phyloP scores from a whole-genome alignment of 2,888 invertebrate genomes.

The Bursaphelenchus okinawaensis region DNA sequence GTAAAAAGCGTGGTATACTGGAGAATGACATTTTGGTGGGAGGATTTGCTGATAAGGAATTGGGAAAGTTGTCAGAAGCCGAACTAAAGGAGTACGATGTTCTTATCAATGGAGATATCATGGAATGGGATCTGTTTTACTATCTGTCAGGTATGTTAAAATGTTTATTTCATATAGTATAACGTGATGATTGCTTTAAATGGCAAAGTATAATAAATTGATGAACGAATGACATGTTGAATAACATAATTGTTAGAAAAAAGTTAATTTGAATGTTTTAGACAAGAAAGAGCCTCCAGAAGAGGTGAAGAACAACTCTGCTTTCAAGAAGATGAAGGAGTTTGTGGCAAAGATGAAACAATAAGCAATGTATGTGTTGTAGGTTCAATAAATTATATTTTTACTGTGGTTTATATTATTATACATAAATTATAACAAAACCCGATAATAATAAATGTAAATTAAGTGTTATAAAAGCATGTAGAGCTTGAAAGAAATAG shows the following conservation, averaged over 20 bases:
- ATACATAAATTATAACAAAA: no score
- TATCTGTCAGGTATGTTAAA: conserved; percentile 41
- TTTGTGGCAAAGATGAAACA: conserved; percentile 33
- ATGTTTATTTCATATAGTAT: no score
- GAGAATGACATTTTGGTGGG: conserved; percentile 56
- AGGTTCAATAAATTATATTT: no score
- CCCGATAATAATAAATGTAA: no score
- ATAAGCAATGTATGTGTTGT: background rate
- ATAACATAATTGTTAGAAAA: background rate
- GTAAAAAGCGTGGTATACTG: conserved; percentile 56
- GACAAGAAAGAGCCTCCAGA: conserved; percentile 30
- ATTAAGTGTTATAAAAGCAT: no score
- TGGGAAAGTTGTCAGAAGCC: conserved; percentile 32
- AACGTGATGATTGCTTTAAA: no score
- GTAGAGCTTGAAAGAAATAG: no score
- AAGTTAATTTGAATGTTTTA: conserved; percentile 7
- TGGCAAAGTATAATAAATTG: no score
- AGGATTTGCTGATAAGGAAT: conserved; percentile 52
- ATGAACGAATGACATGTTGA: conserved; percentile 24
- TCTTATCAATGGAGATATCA: conserved; percentile 55
- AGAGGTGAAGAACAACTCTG: conserved; percentile 32
- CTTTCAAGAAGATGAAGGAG: conserved; percentile 37
- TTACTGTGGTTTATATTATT: no score
- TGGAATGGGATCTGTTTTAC: conserved; percentile 57
- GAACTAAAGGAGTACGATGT: conserved; percentile 47